Evolutionary conservation across 2,888 invertebrate genomes (phyloP).

Genomic region (Pterostichus niger): DNA sequence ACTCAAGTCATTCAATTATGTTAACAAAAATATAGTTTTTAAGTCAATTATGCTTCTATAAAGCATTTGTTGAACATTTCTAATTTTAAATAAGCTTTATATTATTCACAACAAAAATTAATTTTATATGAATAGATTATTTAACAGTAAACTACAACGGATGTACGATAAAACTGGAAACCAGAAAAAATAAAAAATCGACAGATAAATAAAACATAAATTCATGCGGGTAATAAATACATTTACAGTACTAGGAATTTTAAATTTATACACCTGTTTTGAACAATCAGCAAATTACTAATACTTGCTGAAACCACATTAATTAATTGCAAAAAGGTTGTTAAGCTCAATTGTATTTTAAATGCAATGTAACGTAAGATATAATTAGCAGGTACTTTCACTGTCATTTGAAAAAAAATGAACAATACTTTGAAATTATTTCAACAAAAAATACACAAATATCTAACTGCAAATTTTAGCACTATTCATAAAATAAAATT

Average conservation of each 20-base stretch:
- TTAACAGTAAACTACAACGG: constrained; percentile 7
- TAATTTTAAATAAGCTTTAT: no score
- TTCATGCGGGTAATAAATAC: constrained; percentile 37
- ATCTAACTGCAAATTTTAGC: no score
- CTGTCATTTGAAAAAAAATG: constrained; percentile 6
- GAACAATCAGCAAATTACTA: constrained; percentile 17
- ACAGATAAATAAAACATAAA: constrained; percentile 36
- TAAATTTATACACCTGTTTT: constrained; percentile 31
- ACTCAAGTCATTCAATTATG: no score
- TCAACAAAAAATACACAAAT: neutral
- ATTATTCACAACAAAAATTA: no score
- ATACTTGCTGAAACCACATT: constrained; percentile 30
- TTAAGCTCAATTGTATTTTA: constrained; percentile 13
- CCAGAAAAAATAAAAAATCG: no score
- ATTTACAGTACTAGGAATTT: constrained; percentile 18
- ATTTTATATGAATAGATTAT: no score
- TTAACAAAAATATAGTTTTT: no score
- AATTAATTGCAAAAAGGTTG: constrained; percentile 22
- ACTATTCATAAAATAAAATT: no score
- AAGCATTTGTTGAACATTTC: no score
- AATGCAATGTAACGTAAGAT: constrained; percentile 36
- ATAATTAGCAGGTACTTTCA: constrained; percentile 33
- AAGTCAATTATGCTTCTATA: no score
- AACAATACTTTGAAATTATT: constrained; percentile 8
- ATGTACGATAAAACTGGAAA: neutral